These are phyloP conservation scores for Ovibos moschatus DNA, from an alignment of 2,113 vertebrate genomes.

Conservation along the genomic window DNA sequence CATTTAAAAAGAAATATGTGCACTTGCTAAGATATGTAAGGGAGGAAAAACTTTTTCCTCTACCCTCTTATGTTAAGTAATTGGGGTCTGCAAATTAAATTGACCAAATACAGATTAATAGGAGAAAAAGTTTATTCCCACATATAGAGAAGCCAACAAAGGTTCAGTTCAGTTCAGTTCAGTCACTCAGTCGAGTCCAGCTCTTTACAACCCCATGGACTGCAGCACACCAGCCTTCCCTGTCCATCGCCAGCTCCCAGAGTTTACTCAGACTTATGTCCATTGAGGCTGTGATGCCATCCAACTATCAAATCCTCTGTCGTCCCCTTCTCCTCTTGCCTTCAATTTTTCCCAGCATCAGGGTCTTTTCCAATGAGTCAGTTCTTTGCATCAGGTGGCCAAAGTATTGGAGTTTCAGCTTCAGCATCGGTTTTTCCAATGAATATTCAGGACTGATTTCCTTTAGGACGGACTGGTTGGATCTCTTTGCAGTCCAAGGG, in stretches of 20 bases:
- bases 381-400: background rate
- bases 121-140: background rate
- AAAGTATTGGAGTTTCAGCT: background rate
- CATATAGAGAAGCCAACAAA: background rate
- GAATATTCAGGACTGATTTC: background rate
- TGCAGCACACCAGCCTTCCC: background rate
- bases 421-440: background rate
- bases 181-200: background rate
- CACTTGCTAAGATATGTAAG: background rate
- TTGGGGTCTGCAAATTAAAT: background rate
- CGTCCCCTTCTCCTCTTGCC: rapidly evolving
- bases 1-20: background rate
- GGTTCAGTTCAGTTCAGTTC: background rate
- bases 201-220: background rate
- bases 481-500: background rate
- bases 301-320: background rate
- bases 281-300: background rate
- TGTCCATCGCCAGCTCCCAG: background rate
- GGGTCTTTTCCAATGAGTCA: background rate
- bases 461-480: background rate
- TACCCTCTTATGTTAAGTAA: background rate
- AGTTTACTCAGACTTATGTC: background rate
- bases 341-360: background rate
- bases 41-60: background rate
- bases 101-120: background rate